These are phyloP conservation scores for Anabacerthia variegaticeps DNA, from an alignment of 2,797 vertebrate species.

Conservation along the genomic window DNA sequence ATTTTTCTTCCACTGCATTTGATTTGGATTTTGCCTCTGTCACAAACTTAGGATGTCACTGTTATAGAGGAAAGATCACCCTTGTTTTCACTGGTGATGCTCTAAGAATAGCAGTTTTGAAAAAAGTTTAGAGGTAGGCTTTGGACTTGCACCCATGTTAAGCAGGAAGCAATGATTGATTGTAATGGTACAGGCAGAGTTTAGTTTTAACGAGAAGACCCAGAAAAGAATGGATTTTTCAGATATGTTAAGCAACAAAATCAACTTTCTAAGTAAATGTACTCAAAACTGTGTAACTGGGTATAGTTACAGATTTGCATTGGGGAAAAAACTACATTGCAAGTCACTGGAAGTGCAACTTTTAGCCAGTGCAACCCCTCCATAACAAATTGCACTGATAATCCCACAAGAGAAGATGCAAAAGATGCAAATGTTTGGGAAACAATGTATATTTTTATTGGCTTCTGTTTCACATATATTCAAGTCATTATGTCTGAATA, in stretches of 20 bases:
- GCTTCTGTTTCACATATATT: not conserved
- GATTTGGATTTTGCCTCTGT: not conserved
- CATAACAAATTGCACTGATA: not conserved
- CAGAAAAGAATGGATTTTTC: not conserved
- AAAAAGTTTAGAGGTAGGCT: not conserved
- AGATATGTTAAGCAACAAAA: not conserved
- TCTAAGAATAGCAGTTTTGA: not conserved
- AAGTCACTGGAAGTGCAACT: not conserved
- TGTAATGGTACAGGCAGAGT: not conserved
- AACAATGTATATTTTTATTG: not conserved
- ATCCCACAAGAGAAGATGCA: not conserved
- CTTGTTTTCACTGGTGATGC: not conserved
- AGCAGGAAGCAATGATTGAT: not conserved
- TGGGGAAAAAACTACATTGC: not conserved
- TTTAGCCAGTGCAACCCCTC: not conserved
- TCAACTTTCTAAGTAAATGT: rapidly evolving
- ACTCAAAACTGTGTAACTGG: not conserved
- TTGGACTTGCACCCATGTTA: not conserved
- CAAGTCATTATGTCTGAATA: not conserved
- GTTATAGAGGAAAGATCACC: not conserved
- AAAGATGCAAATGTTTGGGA: not conserved
- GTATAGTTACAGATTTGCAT: not conserved
- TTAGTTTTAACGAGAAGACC: not conserved
- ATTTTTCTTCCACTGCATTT: not conserved
- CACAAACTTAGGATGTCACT: not conserved